Evolutionary conservation across 2,888 invertebrate species (phyloP).

Genomic region (Apodemia hepburni): DNA sequence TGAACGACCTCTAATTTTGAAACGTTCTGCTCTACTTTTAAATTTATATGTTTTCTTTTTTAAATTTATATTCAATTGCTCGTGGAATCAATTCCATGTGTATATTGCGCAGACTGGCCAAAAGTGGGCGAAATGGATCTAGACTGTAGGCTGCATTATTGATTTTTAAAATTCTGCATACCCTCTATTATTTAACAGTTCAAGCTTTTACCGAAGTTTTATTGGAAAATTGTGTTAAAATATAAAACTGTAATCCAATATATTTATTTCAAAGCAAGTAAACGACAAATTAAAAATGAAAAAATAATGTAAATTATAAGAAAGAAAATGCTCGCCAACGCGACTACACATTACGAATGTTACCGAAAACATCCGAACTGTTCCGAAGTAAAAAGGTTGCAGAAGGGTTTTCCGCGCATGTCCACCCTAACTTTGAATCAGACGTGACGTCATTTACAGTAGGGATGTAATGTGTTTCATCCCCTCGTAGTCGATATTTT

Average conservation of each 20-base stretch:
- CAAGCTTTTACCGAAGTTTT: not conserved
- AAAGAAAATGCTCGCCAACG: conserved; percentile 20
- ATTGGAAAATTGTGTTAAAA: not conserved
- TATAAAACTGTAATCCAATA: not conserved
- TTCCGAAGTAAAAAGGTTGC: conserved; percentile 50
- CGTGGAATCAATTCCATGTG: not conserved
- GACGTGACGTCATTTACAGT: conserved; percentile 33
- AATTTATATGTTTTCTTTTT: no score
- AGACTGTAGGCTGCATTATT: not conserved
- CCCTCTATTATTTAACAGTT: not conserved
- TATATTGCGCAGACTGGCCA: not conserved
- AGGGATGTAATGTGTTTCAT: no score
- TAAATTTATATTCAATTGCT: not conserved
- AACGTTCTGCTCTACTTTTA: no score
- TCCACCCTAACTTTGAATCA: conserved; percentile 42
- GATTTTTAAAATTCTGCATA: not conserved
- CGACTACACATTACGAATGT: conserved; percentile 39
- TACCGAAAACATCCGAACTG: conserved; percentile 39
- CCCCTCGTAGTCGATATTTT: no score
- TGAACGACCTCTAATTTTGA: no score
- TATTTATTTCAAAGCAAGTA: not conserved
- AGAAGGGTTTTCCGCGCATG: conserved; percentile 60
- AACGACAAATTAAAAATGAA: not conserved
- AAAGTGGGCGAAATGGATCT: not conserved
- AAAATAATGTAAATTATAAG: not conserved